phyloP scores from a whole-genome alignment of 2,797 vertebrate species.

The Mus spretus region DNA sequence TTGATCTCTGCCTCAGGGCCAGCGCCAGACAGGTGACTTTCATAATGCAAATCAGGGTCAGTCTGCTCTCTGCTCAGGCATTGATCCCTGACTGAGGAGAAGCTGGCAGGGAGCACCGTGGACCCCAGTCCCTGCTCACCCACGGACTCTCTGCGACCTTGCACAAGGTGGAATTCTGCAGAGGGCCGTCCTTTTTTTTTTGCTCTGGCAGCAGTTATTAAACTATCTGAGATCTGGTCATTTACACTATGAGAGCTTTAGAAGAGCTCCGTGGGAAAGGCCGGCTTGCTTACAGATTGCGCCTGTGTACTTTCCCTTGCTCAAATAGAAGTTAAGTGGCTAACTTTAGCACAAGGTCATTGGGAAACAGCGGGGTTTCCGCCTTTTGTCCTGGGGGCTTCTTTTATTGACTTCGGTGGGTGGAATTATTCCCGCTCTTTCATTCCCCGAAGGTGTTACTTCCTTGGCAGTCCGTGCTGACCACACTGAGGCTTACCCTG shows the following conservation, averaged over 20 bases:
- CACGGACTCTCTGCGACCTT: constrained; percentile 54
- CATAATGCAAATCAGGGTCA: constrained; percentile 77
- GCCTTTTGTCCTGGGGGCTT: background rate
- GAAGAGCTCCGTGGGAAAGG: background rate
- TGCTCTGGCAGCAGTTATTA: background rate
- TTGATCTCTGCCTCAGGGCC: constrained; percentile 72
- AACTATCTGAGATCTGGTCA: background rate
- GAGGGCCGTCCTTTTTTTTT: constrained; percentile 1
- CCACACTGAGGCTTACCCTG: background rate
- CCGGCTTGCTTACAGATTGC: constrained; percentile 57
- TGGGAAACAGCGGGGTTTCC: constrained; percentile 26
- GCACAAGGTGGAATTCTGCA: background rate
- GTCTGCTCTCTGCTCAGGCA: constrained; percentile 48
- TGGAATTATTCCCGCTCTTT: background rate
- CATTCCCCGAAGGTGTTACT: background rate
- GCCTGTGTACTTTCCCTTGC: constrained; percentile 47
- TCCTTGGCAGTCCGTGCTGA: background rate
- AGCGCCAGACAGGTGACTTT: constrained; percentile 80
- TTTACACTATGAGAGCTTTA: background rate
- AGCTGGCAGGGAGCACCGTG: background rate
- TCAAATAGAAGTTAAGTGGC: constrained; percentile 55
- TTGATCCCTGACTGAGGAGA: constrained; percentile 68
- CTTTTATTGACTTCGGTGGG: constrained; percentile 1
- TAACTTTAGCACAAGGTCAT: constrained; percentile 48
- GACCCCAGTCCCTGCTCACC: background rate